phyloP scores from a whole-genome alignment of 2,797 vertebrate genomes.

The Macropodus opercularis region DNA sequence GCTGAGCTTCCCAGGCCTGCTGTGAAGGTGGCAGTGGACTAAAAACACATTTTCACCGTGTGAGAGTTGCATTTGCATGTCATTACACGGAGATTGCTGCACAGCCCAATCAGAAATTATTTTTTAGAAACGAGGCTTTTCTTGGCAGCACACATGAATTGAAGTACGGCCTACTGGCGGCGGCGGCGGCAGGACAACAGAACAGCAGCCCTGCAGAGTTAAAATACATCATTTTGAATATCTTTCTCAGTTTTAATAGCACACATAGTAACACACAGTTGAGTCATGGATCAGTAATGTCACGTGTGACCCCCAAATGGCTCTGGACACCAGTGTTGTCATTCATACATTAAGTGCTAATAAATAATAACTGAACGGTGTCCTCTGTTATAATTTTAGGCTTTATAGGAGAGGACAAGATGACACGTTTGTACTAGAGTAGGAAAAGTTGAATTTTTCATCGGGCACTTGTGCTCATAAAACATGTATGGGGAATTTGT shows the following conservation, averaged over 20 bases:
- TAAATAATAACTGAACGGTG: constrained; percentile 22
- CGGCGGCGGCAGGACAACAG: not conserved
- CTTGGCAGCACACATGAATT: not conserved
- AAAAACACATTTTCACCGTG: constrained; percentile 52
- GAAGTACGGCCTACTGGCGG: not conserved
- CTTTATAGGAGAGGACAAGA: constrained; percentile 23
- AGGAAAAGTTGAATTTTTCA: constrained; percentile 36
- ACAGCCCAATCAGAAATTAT: constrained; percentile 24
- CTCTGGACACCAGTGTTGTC: constrained; percentile 11
- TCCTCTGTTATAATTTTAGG: constrained; percentile 8
- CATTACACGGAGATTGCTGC: constrained; percentile 51
- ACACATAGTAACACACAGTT: not conserved
- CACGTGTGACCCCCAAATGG: too few species aligned
- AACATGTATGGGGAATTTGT: constrained; percentile 35
- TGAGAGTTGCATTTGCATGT: constrained; percentile 56
- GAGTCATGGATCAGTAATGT: too few species aligned
- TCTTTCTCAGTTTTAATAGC: not conserved
- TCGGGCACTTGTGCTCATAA: constrained; percentile 31
- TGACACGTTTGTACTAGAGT: constrained; percentile 11
- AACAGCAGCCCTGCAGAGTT: not conserved
- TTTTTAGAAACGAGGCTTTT: constrained; percentile 6
- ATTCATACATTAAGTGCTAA: constrained; percentile 18
- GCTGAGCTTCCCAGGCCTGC: constrained; percentile 38
- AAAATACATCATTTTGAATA: not conserved
- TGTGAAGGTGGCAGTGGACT: constrained; percentile 51